phyloP scores from a whole-genome alignment of 2,797 vertebrate genomes.

The Chiroxiphia lanceolata region DNA sequence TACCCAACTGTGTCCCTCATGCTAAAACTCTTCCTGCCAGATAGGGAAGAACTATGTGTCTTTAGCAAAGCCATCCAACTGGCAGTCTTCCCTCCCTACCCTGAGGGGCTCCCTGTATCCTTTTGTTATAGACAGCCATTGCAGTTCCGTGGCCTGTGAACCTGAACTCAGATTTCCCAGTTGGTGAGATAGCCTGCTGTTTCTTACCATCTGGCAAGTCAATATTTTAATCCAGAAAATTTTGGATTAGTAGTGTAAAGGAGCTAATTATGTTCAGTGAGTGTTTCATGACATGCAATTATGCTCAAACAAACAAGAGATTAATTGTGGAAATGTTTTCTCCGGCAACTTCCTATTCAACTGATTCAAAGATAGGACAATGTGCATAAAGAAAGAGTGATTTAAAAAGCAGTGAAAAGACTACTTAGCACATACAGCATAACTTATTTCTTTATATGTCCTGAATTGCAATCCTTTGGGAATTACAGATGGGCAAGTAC shows the following conservation, averaged over 20 bases:
- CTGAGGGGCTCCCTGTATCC: neutral
- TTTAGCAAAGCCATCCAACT: neutral
- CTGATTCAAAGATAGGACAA: slow-evolving; percentile 2
- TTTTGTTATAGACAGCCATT: neutral
- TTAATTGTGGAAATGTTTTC: slow-evolving; percentile 70
- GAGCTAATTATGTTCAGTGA: slow-evolving; percentile 66
- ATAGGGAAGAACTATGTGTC: neutral
- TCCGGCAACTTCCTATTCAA: slow-evolving; percentile 13
- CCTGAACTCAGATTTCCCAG: slow-evolving; percentile 55
- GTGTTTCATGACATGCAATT: slow-evolving; percentile 60
- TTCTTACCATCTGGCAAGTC: slow-evolving; percentile 67
- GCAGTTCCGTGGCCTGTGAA: slow-evolving; percentile 16
- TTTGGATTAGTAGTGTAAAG: slow-evolving; percentile 45
- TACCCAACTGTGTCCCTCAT: neutral
- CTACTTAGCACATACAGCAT: neutral
- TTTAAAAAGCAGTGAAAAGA: slow-evolving; percentile 34
- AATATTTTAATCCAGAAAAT: slow-evolving; percentile 28
- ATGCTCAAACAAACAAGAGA: slow-evolving; percentile 68
- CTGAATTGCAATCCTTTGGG: slow-evolving; percentile 35
- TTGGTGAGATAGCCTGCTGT: slow-evolving; percentile 31
- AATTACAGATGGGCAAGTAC: slow-evolving; percentile 12
- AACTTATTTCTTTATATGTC: slow-evolving; percentile 13
- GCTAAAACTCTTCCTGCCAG: neutral
- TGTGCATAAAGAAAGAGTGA: neutral
- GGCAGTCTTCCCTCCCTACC: neutral